A percentile compares a stretch with the other conserved stretches of the same genome.
Evolutionary conservation across 2,797 vertebrate species (phyloP).

Genomic region (Acanthornis magna): DNA sequence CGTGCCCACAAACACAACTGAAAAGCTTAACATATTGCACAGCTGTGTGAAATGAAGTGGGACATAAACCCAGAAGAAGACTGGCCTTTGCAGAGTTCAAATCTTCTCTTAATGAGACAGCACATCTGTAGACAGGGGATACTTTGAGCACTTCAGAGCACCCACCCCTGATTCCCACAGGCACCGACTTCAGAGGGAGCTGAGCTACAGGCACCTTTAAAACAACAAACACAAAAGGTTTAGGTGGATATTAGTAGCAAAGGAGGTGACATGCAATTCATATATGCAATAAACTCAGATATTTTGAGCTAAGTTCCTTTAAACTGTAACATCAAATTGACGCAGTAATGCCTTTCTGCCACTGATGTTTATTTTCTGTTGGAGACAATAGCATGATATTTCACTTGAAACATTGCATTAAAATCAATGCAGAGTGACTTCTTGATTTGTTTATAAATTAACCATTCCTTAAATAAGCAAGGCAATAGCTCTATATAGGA

Average conservation of each 20-base stretch:
- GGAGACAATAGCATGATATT: background rate
- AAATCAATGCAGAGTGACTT: slow-evolving; percentile 51
- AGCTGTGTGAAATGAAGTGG: background rate
- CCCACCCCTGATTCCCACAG: background rate
- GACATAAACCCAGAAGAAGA: background rate
- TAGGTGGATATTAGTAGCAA: background rate
- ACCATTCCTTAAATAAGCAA: slow-evolving; percentile 69
- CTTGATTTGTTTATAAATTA: slow-evolving; percentile 71
- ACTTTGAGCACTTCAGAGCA: background rate
- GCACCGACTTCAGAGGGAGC: background rate
- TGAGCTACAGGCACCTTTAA: background rate
- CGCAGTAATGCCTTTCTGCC: background rate
- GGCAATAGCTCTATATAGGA: slow-evolving; percentile 37
- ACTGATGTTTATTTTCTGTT: slow-evolving; percentile 17
- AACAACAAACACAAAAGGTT: background rate
- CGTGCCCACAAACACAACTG: background rate
- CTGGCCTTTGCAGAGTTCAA: background rate
- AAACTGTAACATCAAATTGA: background rate
- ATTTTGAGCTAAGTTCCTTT: background rate
- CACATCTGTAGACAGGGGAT: background rate
- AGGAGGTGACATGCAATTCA: background rate
- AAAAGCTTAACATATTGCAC: background rate
- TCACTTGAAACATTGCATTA: slow-evolving; percentile 54
- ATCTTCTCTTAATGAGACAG: background rate
- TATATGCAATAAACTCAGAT: background rate